Base-by-base conservation (phyloP, 1,140 invertebrate species). In the Brevipalpus yothersi region DNA sequence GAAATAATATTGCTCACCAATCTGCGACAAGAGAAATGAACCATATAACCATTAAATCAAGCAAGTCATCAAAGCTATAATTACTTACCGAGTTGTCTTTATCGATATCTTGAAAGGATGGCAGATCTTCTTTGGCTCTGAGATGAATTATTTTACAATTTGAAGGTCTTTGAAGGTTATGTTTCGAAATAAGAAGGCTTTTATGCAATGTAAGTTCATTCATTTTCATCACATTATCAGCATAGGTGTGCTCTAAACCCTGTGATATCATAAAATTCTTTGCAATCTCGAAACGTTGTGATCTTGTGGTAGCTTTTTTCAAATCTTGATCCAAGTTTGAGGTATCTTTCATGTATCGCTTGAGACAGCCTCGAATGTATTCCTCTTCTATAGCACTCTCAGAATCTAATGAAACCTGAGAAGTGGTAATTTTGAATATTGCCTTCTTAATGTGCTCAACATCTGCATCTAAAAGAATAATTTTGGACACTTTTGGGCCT, bases 381-480 rank as follows among this genome's bases (percentile, higher is more conserved):
- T 49, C 47, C 15, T 7, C 15, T 15, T 49, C 47, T 49, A n/a
- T 13, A 49, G 15, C 19, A 49, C 19, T 49, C 19, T n/a, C n/a
- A n/a, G n/a, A n/a, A n/a, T n/a, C n/a, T n/a, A n/a, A n/a, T n/a
- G n/a, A n/a, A n/a, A n/a, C n/a, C n/a, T n/a, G n/a, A n/a, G n/a
- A n/a, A n/a, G n/a, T n/a, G n/a, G n/a, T n/a, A n/a, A n/a, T n/a
- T n/a, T n/a, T n/a, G n/a, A n/a, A n/a, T 43, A 95, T 75, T 0
- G 83, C 82, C 2, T 85, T 84, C 69, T 95, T 95, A 3, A 84
- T 76, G 63, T 90, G 76, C 41, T 78, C 78, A 4, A 89, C 85
- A 41, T 75, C 73, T 12, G 75, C 72, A 4, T 79, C 73, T 62
- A 82, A 83, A 74, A 94, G 89, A 43, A 95, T 69, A 57, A 81